phyloP scores from a whole-genome alignment of 2,797 vertebrate species.

The Harpagifer antarcticus region DNA sequence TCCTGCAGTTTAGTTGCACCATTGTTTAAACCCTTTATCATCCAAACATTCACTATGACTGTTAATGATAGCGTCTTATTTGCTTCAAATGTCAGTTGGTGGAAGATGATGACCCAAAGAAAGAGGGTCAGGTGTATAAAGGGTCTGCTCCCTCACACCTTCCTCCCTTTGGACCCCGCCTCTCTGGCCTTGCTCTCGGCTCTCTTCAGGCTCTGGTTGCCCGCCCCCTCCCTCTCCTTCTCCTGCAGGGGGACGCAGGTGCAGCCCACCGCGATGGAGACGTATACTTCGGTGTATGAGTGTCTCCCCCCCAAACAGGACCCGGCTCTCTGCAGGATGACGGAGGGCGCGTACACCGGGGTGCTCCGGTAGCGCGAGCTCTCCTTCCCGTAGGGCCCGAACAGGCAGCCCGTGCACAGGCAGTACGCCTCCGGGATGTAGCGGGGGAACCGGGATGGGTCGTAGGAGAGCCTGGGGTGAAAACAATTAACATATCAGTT shows the following conservation, averaged over 20 bases:
- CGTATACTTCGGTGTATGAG: conserved; percentile 90
- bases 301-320: conserved; percentile 88
- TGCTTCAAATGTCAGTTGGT: neutral
- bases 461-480: conserved; percentile 87
- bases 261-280: conserved; percentile 93
- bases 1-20: no score
- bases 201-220: conserved; percentile 58
- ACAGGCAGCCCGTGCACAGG: conserved; percentile 93
- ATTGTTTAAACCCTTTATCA: neutral
- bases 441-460: conserved; percentile 89
- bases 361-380: conserved; percentile 88
- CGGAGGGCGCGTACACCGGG: conserved; percentile 90
- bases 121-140: no score
- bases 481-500: neutral
- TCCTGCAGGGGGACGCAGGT: conserved; percentile 89
- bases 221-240: conserved; percentile 74
- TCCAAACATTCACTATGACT: neutral
- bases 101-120: neutral
- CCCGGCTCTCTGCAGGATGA: conserved; percentile 88
- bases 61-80: neutral
- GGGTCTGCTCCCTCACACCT: conserved; percentile 16
- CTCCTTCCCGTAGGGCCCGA: conserved; percentile 85
- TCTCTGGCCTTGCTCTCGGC: conserved; percentile 68
- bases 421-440: conserved; percentile 96
- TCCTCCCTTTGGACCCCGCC: conserved; percentile 66